Base-by-base conservation (phyloP, 2,888 invertebrate species). In the Acleris holmiana region DNA sequence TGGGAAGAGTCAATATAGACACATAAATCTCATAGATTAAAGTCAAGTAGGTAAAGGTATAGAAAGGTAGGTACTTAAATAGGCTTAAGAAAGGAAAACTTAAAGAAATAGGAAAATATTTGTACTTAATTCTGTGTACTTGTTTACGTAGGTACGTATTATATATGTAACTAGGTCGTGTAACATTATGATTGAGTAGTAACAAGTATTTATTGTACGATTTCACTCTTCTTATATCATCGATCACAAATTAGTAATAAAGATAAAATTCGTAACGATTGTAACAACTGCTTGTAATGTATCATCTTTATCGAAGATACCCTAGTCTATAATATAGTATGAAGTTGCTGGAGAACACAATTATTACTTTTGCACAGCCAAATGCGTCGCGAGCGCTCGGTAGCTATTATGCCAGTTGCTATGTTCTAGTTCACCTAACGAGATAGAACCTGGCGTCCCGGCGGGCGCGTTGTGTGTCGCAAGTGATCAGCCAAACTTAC, bases 191-290 rank as follows among this genome's bases (percentile, higher is more conserved):
- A 81, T 81, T 86, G 85, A 88, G 87, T 90, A 59, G 54, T 64
- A 89, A 89, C 86, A 89, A 88, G 81, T 86, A 86, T 81, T 82
- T 88, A 89, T 91, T 91, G 91, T 91, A 90, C 90, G 87, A 84
- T 85, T 86, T 90, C 89, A 89, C 84, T 89, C 88, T 88, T 88
- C 77, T 79, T 81, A 79, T 80, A 80, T 82, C 84, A 85, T 82
- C 82, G 80, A 89, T 89, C 88, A 90, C 89, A 89, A 85, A 83
- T 80, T 25, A 76, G 59, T 77, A 79, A 77, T 83, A 81, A 70
- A 74, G 84, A 83, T 84, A 83, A 83, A 81, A 78, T 78, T 82
- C 73, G 74, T 79, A 80, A 80, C 76, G 79, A 79, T 72, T 80
- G 80, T 77, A 82, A 78, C 73, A 79, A 80, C 77, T 80, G 83